These are phyloP conservation scores for Porites lutea DNA, from an alignment of 64 coral and sea anemone genomes.

Conservation along the genomic window DNA sequence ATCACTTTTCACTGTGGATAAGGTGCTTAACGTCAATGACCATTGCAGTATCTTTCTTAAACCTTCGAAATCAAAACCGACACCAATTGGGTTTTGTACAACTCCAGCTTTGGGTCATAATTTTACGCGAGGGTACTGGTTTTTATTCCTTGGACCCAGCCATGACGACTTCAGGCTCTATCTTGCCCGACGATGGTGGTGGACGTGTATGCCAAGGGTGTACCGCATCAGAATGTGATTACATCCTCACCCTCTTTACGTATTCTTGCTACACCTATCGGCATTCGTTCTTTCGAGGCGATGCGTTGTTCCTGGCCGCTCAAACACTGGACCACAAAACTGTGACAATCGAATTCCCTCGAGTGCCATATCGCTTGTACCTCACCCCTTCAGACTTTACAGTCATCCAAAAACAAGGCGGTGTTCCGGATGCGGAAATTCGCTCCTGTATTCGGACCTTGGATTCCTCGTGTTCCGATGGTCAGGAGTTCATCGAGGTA, in stretches of 20 bases:
- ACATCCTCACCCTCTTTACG: background rate
- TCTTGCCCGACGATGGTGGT: background rate
- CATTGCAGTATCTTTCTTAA: too few relatives aligned
- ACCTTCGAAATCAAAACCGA: too few relatives aligned
- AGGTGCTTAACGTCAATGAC: too few relatives aligned
- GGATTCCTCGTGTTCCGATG: background rate
- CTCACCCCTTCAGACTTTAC: background rate
- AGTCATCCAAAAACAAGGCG: background rate
- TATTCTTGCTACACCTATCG: background rate
- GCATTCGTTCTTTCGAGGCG: background rate
- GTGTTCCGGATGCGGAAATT: background rate
- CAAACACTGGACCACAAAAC: background rate
- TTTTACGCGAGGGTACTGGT: too few relatives aligned
- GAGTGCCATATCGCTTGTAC: background rate
- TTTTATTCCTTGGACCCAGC: too few relatives aligned
- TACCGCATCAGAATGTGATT: background rate
- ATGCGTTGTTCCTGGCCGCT: background rate
- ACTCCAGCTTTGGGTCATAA: too few relatives aligned
- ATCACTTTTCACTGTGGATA: background rate
- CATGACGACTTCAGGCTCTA: background rate
- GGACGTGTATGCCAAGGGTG: background rate
- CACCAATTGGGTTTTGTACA: too few relatives aligned
- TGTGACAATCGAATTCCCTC: background rate
- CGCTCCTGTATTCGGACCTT: background rate
- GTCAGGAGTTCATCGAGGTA: background rate